Conservation (phyloP, 2,888 invertebrate species). For the Meteorus colon region DNA sequence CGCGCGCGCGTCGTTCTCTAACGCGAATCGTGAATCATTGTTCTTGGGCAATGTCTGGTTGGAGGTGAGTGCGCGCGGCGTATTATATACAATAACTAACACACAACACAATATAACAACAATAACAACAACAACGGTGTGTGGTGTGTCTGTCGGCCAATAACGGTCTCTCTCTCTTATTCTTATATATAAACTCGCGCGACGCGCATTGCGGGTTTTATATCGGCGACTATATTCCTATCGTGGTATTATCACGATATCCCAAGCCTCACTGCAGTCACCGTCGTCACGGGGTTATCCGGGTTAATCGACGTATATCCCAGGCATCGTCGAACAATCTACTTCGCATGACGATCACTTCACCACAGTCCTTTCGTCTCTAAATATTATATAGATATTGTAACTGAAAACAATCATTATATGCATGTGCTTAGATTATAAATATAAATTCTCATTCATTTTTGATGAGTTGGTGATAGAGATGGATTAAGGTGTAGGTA, state of each 20-base stretch:
- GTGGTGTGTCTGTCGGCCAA: slow-evolving; percentile 41
- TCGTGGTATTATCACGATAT: slow-evolving; percentile 62
- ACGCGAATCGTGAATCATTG: slow-evolving; percentile 64
- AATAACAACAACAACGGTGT: slow-evolving; percentile 37
- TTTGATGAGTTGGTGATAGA: too few relatives aligned
- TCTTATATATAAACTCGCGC: slow-evolving; percentile 1
- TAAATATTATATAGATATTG: not conserved
- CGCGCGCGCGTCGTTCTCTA: slow-evolving; percentile 40
- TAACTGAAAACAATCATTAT: too few relatives aligned
- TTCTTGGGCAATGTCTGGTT: slow-evolving; percentile 51
- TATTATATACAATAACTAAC: slow-evolving; percentile 22
- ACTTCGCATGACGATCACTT: slow-evolving; percentile 42
- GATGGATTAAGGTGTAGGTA: too few relatives aligned
- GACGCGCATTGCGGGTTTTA: not conserved
- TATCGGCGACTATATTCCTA: slow-evolving; percentile 57
- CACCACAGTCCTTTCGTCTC: slow-evolving; percentile 9
- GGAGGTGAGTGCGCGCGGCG: slow-evolving; percentile 32
- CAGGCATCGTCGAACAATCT: slow-evolving; percentile 49
- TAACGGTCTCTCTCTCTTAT: slow-evolving; percentile 40
- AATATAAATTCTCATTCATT: too few relatives aligned
- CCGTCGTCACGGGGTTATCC: slow-evolving; percentile 57
- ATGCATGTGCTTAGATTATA: too few relatives aligned
- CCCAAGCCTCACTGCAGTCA: slow-evolving; percentile 25
- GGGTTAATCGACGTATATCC: slow-evolving; percentile 61
- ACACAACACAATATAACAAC: slow-evolving; percentile 10